Base-by-base conservation (phyloP, 2,797 vertebrate species). In the Florisuga fusca region DNA sequence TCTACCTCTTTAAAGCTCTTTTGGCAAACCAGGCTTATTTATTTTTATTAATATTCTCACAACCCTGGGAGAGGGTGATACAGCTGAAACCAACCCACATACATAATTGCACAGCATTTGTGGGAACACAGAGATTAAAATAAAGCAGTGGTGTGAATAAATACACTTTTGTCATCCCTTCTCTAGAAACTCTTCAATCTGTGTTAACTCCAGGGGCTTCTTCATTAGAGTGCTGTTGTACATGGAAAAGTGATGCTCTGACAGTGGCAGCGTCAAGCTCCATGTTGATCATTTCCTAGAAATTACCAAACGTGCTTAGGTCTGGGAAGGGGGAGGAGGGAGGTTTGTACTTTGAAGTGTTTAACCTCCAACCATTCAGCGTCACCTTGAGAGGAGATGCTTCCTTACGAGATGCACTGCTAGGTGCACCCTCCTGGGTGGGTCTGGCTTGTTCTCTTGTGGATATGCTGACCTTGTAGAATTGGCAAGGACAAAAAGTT, bases 1-100 rank as follows among this genome's bases (percentile, higher is more conserved):
- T 79, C 59, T 58, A 77, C 77, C 71, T 95, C 74, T 93, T 94
- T 91, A 93, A 95, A 84, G 81, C 73, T 88, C 51, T 62, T 67
- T 81, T 67, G 75, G 83, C 59, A 76, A 96, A 63, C 55, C 26
- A 26, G 77, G 63, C 62, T 92, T 96, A 73, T 76, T 91, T 96
- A 69, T 90, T 96, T 84, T 86, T 94, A 91, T 94, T 92, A 88
- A 89, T 66, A 34, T 23, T 61, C 74, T 88, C 23, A 3, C 67
- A 41, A 34, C 43, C 89, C 33, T 12, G 15, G 67, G 83, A 84
- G 67, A 91, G 55, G 45, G 33, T 2, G 4, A 41, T 66, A 33
- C 7, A 23, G 63, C 58, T 15, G 8, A 80, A 64, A 58, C 33
- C n/a, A 67, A 33, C 34, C 54, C 0, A 1, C 0, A 3, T n/a